These are phyloP conservation scores for Cancer borealis DNA, from an alignment of 2,888 invertebrate genomes.

Conservation along the genomic window DNA sequence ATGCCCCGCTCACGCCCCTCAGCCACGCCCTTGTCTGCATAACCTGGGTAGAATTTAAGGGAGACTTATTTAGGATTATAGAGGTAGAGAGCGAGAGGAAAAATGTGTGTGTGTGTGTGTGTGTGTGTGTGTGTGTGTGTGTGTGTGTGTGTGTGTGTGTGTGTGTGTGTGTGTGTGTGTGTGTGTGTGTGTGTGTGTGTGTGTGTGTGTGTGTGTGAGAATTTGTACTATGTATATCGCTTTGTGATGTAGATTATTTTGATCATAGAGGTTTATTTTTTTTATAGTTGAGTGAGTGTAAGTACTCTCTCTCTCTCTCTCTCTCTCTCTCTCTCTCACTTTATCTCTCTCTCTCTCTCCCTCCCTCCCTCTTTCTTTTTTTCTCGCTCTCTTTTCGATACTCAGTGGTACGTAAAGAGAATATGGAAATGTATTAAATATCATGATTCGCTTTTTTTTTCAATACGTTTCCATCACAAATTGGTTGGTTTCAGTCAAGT, in stretches of 20 bases:
- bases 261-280: not conserved
- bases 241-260: not conserved
- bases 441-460: not conserved
- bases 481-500: slow-evolving; percentile 24
- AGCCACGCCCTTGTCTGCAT: too few species aligned
- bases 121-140: not conserved
- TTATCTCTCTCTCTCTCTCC: slow-evolving; percentile 6
- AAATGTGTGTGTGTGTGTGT: not conserved
- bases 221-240: not conserved
- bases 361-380: not conserved
- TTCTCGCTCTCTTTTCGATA: not conserved
- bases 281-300: not conserved
- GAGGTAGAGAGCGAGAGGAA: too few species aligned
- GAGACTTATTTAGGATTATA: too few species aligned
- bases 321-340: slow-evolving; percentile 27
- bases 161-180: slow-evolving; percentile 25
- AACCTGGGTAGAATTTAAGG: too few species aligned
- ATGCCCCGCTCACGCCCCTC: too few species aligned
- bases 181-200: slow-evolving; percentile 32
- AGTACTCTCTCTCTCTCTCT: slow-evolving; percentile 7
- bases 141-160: not conserved
- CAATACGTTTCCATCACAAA: not conserved
- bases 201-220: not conserved
- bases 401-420: not conserved
- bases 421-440: slow-evolving; percentile 17